Base-by-base conservation (phyloP, 2,888 invertebrate species). In the Cetonia aurata region DNA sequence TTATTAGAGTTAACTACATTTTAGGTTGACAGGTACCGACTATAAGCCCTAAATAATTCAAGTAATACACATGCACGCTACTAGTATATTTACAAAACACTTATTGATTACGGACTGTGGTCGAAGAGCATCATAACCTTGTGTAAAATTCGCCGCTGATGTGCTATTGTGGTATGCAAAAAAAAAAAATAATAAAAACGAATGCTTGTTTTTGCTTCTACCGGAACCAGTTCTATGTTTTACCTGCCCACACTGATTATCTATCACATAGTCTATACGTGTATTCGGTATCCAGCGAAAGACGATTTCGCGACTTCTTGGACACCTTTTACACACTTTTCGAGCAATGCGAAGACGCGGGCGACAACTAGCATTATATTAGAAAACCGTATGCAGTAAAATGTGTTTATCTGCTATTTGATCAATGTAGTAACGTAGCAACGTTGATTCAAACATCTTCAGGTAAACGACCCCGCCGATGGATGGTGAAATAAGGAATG, bases 371-470 rank as follows among this genome's bases (percentile, higher is more conserved):
- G 44, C 10, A 37, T 37, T 65, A 37, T 44, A 44, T 48, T 66
- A 46, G 53, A 70, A n/a, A 70, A 74, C 74, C 71, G 73, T 77
- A 80, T 79, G 77, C 79, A 79, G 79, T 50, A 69, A 67, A 69
- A 78, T 78, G 77, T 76, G 74, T 74, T 77, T 78, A 79, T 79
- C 78, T 77, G 73, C 75, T 78, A 80, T 82, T 81, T 81, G 81
- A 82, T 82, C 82, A 82, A 83, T 83, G 76, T 68, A 68, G 80
- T 75, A 74, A 77, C 78, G 77, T 79, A 78, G 80, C 74, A 78
- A 82, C 81, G 70, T 59, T 75, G 75, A 78, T 80, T 77, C 81
- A 82, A 81, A 83, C 82, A 82, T 75, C 76, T 75, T 72, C 69
- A 77, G 82, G 81, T 83, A 76, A 82, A 82, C 76, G 80, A 77